These are phyloP conservation scores for Scytalopus superciliaris DNA, from an alignment of 2,113 vertebrate genomes.

Conservation along the genomic window DNA sequence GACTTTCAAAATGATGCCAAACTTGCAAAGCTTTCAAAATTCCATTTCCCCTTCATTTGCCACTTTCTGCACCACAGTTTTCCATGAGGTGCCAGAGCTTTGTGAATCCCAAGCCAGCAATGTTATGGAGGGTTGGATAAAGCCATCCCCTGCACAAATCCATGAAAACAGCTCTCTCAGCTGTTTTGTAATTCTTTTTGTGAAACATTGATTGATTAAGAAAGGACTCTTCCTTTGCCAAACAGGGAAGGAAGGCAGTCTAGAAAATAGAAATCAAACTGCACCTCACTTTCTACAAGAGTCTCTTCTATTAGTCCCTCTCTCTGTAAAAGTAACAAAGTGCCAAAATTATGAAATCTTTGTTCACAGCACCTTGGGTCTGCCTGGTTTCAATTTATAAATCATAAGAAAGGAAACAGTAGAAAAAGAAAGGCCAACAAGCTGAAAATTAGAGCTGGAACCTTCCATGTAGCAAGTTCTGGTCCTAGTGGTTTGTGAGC, in stretches of 20 bases:
- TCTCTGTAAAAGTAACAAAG: not conserved
- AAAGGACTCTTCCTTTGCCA: not conserved
- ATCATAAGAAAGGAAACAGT: not conserved
- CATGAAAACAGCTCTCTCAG: not conserved
- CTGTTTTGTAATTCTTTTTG: not conserved
- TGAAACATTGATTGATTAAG: not conserved
- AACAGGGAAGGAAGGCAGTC: not conserved
- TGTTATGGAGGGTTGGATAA: rapidly evolving
- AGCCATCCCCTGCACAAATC: not conserved
- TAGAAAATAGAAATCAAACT: not conserved
- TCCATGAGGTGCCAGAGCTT: not conserved
- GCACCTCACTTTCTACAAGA: not conserved
- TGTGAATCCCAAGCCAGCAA: rapidly evolving
- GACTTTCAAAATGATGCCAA: not conserved
- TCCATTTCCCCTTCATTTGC: not conserved
- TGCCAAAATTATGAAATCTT: not conserved
- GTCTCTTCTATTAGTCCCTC: not conserved
- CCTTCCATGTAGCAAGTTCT: not conserved
- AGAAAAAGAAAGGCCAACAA: not conserved
- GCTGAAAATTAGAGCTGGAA: not conserved
- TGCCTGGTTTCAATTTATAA: not conserved
- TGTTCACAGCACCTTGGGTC: not conserved
- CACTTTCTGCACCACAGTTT: not conserved
- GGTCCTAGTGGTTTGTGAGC: not conserved
- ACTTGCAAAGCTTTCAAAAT: rapidly evolving